Base-by-base conservation (phyloP, 2,888 invertebrate genomes). In the Trimorus sp. region DNA sequence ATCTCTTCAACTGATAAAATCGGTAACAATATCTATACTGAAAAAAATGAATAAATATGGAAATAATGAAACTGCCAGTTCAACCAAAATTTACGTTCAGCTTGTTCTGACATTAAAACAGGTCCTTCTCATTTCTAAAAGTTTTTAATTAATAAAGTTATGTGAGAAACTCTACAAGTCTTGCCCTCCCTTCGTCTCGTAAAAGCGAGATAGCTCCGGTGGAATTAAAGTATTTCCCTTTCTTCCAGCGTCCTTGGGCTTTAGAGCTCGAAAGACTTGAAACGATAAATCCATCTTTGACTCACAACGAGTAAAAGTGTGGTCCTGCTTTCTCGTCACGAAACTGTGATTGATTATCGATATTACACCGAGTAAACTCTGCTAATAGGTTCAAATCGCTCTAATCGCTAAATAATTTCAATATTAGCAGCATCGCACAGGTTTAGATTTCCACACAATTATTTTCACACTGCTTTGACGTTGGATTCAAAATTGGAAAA, bases 71-170 rank as follows among this genome's bases (percentile, higher is more conserved):
- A 26, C 26, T 26, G 26, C 26, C 26, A 26, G 4, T 26, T 4
- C 26, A 4, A 26, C 1, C 26, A 26, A 4, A 26, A 26, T 26
- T 26, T 1, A 4, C 26, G 26, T 26, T 26, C 26, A 26, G 1
- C 26, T 26, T 26, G 1, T 26, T 26, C 26, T 26, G 26, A 26
- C 4, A 3, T 26, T 26, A 3, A 26, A 26, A 26, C 26, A 26
- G 1, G 26, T 26, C 26, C n/a, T 26, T 26, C 26, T 26, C 26
- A 26, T 26, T 26, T 26, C 26, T 26, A 26, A 26, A 26, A 26
- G 87, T 87, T 88, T 89, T 89, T 90, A 90, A 90, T 90, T 90
- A 90, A 89, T 90, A 90, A 90, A 90, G 90, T 90, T 90, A 89
- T 88, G 86, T 85, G 88, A 89, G 89, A 89, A 89, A 88, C 89